Evolutionary conservation across 2,797 vertebrate species (phyloP), one percentile per base, ranked within the genome.

Genomic region (Heteromormyrus szaboi): DNA sequence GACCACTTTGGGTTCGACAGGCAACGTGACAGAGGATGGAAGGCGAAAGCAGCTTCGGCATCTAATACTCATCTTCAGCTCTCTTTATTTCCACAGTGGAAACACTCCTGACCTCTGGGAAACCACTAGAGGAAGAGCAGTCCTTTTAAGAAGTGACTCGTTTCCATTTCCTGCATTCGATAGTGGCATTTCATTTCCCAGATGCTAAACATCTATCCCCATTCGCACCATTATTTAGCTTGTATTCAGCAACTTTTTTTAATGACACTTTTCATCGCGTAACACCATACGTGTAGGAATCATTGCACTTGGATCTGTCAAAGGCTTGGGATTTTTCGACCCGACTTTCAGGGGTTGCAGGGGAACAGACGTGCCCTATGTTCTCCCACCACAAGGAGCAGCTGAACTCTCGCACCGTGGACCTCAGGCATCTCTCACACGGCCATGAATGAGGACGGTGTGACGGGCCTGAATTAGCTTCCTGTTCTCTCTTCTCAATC

Each of bases 381-480:
- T 76, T 9, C 50, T 9, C 14, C 56, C 46, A 17, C 72, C 72
- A 44, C 87, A 11, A 25, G 72, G 50, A 88, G 90, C 93, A 93
- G 93, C 94, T 93, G 94, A 95, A 92, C 90, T 90, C 88, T 89
- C 91, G 92, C 94, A 92, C 93, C 94, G 90, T 87, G 91, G 89
- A 91, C 94, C 91, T 93, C 92, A 89, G 92, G 89, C 91, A 90
- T 92, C 92, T 93, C 93, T 93, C 91, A 93, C 91, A 87, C 91
- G 11, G 86, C 87, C 19, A 89, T 95, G 93, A 95, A 95, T 93
- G 89, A 91, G 89, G 89, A 91, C 85, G 92, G 93, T 93, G 92
- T 93, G 89, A 85, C 90, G 88, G 87, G 65, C 17, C 91, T 94
- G 91, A 93, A 94, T 94, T 72, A 89, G 88, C 92, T 93, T 95